Evolutionary conservation across 2,113 vertebrate species (phyloP), one percentile per base, ranked within the genome.

Genomic region (Ageneiosus marmoratus): DNA sequence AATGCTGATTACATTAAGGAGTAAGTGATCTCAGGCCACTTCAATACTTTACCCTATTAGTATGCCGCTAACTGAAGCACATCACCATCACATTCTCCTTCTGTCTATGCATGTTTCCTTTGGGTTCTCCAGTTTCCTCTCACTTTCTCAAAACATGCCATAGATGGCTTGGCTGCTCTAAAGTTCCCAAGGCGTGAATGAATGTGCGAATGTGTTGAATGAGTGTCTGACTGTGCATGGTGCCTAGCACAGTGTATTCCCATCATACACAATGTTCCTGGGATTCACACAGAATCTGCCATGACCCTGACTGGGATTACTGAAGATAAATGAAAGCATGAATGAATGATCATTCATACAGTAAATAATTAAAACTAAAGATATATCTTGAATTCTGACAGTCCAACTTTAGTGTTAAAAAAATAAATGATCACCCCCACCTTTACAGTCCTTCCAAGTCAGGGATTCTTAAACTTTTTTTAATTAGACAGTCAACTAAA

Each of bases 121-220:
- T 13, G 20, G 4, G 51, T 56, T 75, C 74, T 76, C 74, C 8
- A 55, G 74, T 53, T 75, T 76, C 48, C 18, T 55, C 20, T 60
- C 24, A 77, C 74, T 77, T 56, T 13, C 18, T 50, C 50, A 73
- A 73, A n/a, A 73, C 72, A 74, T 74, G 27, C 72, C 15, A 51
- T 32, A 74, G 13, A 73, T 29, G 5, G 12, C 44, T 48, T 6
- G 44, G 24, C 44, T 48, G 13, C 70, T 50, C 22, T 50, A 69
- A 69, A 41, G 34, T 69, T 24, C 44, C 5, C 5, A 15, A 12
- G 24, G 69, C 48, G 41, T 48, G 22, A 70, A 70, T 44, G 65
- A 69, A 34, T 10, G 65, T 69, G 62, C 15, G 27, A 63, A 63
- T 29, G 27, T 32, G 60, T 18, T 63, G 6, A 63, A 32, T 29